A percentile compares a stretch with the other conserved stretches of the same genome.
phyloP scores from a whole-genome alignment of 2,113 vertebrate genomes.

The Romanogobio albipinnatus region DNA sequence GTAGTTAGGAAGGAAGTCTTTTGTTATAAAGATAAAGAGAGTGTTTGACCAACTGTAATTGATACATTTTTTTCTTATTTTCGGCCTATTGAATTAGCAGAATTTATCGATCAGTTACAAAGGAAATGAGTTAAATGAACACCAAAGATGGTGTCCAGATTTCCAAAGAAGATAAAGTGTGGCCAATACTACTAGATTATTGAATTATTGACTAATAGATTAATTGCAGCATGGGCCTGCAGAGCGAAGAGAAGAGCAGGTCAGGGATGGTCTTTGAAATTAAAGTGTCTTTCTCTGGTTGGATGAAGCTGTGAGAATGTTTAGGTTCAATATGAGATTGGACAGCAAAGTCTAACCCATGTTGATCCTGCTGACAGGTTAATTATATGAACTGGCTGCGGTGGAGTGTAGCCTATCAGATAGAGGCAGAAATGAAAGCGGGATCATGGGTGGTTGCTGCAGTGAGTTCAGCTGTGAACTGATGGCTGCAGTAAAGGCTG shows the following conservation, averaged over 20 bases:
- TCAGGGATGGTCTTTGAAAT: slow-evolving; percentile 60
- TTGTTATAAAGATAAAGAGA: neutral
- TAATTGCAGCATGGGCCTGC: neutral
- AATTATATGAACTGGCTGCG: slow-evolving; percentile 81
- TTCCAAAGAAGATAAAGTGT: slow-evolving; percentile 3
- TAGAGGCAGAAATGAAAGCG: slow-evolving; percentile 70
- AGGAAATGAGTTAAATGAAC: neutral
- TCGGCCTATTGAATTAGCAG: neutral
- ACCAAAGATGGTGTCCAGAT: neutral
- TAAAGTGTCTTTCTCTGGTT: slow-evolving; percentile 62
- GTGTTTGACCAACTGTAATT: neutral
- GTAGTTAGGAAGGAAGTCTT: neutral
- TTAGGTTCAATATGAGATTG: slow-evolving; percentile 71
- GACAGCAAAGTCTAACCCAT: slow-evolving; percentile 71
- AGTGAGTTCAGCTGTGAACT: slow-evolving; percentile 65
- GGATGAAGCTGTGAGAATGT: slow-evolving; percentile 73
- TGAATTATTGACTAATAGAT: slow-evolving; percentile 27
- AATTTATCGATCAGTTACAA: neutral
- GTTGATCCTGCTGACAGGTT: slow-evolving; percentile 78
- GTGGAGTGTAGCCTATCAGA: slow-evolving; percentile 78
- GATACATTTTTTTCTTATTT: slow-evolving; percentile 9
- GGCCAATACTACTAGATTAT: slow-evolving; percentile 30
- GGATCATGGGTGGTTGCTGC: slow-evolving; percentile 63
- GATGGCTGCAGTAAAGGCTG: slow-evolving; percentile 68
- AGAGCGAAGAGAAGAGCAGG: slow-evolving; percentile 14